Evolutionary conservation across 1,140 invertebrate species (phyloP).

Genomic region (Alviniconcha marisindica): DNA sequence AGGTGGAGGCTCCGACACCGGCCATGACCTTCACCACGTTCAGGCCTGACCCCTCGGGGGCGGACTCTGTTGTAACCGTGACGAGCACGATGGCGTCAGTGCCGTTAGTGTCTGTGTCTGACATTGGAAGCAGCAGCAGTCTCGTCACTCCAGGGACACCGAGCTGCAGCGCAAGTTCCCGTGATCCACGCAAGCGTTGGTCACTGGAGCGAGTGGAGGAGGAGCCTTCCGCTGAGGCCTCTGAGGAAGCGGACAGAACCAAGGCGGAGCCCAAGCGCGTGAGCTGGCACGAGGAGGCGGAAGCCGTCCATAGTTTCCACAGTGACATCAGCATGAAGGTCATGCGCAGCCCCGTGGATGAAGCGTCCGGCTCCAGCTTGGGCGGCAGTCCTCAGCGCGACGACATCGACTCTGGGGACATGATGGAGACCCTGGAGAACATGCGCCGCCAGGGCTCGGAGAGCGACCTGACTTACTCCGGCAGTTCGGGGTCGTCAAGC

Average conservation of each 20-base stretch:
- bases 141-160: neutral
- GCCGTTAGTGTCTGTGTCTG: slow-evolving; percentile 17
- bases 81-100: neutral
- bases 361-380: slow-evolving; percentile 47
- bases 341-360: slow-evolving; percentile 50
- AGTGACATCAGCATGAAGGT: slow-evolving; percentile 53
- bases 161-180: slow-evolving; percentile 3
- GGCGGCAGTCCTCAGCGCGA: slow-evolving; percentile 41
- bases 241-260: neutral
- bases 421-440: slow-evolving; percentile 58
- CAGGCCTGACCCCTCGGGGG: slow-evolving; percentile 45
- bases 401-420: slow-evolving; percentile 52
- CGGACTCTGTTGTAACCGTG: slow-evolving; percentile 25
- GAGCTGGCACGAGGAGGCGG: slow-evolving; percentile 61
- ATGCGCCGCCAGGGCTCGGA: slow-evolving; percentile 46
- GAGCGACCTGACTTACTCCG: slow-evolving; percentile 54
- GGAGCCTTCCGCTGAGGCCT: neutral
- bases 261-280: slow-evolving; percentile 55
- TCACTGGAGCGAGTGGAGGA: slow-evolving; percentile 47
- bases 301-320: slow-evolving; percentile 47
- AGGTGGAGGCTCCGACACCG: slow-evolving; percentile 21
- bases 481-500: slow-evolving; percentile 35
- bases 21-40: slow-evolving; percentile 54
- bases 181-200: slow-evolving; percentile 34
- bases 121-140: slow-evolving; percentile 1